phyloP scores from a whole-genome alignment of 2,888 invertebrate species.

The Gasteruption jaculator region DNA sequence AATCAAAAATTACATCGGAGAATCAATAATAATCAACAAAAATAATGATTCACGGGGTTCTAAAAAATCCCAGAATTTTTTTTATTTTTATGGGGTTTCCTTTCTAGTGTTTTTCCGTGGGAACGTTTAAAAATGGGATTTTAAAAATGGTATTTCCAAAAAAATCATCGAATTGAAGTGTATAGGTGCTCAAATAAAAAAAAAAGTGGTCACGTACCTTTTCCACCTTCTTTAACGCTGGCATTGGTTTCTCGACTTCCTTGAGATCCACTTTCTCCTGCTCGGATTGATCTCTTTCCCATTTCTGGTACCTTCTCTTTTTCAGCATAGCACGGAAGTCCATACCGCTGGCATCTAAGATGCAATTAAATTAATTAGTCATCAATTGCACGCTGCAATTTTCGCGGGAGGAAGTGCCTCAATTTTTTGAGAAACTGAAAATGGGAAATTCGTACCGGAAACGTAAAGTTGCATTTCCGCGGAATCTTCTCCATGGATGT shows the following conservation, averaged over 20 bases:
- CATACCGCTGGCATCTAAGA: conserved; percentile 97
- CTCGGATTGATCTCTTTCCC: conserved; percentile 87
- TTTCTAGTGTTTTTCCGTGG: too few relatives aligned
- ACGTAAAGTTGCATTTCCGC: conserved; percentile 96
- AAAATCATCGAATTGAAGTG: not conserved
- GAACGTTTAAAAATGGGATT: conserved; percentile 6
- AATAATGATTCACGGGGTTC: too few relatives aligned
- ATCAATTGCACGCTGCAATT: too few relatives aligned
- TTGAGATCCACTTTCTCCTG: conserved; percentile 93
- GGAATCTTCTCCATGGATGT: conserved; percentile 91
- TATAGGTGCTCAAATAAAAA: not conserved
- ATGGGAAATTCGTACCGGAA: conserved; percentile 65
- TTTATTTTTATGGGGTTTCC: too few relatives aligned
- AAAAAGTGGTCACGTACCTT: conserved; percentile 64
- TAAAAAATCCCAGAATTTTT: too few relatives aligned
- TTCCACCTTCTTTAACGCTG: conserved; percentile 87
- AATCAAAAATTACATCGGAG: too few relatives aligned
- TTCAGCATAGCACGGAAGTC: conserved; percentile 98
- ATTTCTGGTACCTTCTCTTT: conserved; percentile 92
- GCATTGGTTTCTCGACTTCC: conserved; percentile 82
- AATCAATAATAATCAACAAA: too few relatives aligned
- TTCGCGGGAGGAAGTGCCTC: not conserved
- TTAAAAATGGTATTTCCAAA: conserved; percentile 7
- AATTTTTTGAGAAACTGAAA: not conserved
- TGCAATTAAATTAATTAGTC: conserved; percentile 9